These are phyloP conservation scores for Scleropages formosus DNA, from an alignment of 2,797 vertebrate genomes.

Conservation along the genomic window DNA sequence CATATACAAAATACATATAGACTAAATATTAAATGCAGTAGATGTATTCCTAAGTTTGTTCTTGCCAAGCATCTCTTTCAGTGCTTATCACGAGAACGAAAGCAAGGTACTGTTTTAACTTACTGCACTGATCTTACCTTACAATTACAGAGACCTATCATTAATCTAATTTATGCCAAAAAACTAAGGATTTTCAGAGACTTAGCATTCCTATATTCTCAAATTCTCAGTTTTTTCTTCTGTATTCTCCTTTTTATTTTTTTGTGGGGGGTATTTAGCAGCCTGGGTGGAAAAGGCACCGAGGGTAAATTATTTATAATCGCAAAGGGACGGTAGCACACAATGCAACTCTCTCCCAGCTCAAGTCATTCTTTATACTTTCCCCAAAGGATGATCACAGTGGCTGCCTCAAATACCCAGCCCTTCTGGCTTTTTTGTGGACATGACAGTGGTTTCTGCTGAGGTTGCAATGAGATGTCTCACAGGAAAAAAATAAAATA, in stretches of 20 bases:
- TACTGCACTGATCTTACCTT: neutral
- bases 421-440: neutral
- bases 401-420: neutral
- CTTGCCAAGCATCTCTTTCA: neutral
- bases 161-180: too few relatives aligned
- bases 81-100: neutral
- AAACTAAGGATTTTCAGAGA: neutral
- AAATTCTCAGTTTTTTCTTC: too few relatives aligned
- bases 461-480: too few relatives aligned
- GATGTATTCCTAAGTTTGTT: too few relatives aligned
- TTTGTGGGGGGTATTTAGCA: too few relatives aligned
- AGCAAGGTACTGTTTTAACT: neutral
- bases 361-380: too few relatives aligned
- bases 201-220: too few relatives aligned
- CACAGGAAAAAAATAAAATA: conserved; percentile 1
- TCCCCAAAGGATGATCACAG: neutral
- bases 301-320: neutral
- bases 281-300: neutral
- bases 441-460: neutral
- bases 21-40: too few relatives aligned
- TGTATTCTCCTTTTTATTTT: too few relatives aligned
- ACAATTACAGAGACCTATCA: neutral
- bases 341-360: neutral
- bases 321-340: neutral
- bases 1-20: neutral